phyloP scores from a whole-genome alignment of 2,888 invertebrate genomes.

The Drosophila monieri region DNA sequence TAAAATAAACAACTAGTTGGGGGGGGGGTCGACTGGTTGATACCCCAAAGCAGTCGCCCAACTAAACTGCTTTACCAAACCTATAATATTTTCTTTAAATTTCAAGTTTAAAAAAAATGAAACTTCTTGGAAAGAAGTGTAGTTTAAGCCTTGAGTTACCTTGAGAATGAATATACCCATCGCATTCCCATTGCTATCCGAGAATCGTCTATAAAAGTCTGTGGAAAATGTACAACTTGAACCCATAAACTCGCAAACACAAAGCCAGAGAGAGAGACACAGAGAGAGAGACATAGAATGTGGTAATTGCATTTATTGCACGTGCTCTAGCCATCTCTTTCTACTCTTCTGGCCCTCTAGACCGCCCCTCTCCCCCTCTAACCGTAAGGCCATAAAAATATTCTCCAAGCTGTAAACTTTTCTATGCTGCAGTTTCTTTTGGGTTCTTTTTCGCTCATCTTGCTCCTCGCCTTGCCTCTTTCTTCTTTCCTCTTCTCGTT shows the following conservation, averaged over 20 bases:
- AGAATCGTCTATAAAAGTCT: constrained; percentile 44
- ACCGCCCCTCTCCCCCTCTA: constrained; percentile 17
- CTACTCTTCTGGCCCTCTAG: constrained; percentile 18
- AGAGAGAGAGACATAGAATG: constrained; percentile 48
- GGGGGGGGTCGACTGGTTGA: constrained; percentile 22
- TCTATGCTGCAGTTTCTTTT: constrained; percentile 53
- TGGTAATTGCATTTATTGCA: constrained; percentile 78
- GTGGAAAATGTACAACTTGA: constrained; percentile 52
- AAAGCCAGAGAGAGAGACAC: constrained; percentile 14
- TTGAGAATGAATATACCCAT: constrained; percentile 12
- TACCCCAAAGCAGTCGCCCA: constrained; percentile 5
- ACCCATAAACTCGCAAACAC: constrained; percentile 59
- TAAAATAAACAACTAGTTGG: constrained; percentile 51
- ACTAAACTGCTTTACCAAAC: too few species aligned
- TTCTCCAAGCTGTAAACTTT: constrained; percentile 54
- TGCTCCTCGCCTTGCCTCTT: not conserved
- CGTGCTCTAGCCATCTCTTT: constrained; percentile 59
- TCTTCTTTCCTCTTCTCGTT: constrained; percentile 8
- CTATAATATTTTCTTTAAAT: too few species aligned
- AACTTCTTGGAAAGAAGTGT: not conserved
- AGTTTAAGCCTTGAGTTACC: not conserved
- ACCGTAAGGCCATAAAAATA: constrained; percentile 54
- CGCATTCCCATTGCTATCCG: constrained; percentile 13
- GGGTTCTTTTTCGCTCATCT: constrained; percentile 10
- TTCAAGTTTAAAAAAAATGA: too few species aligned